Conservation (phyloP, 2,888 invertebrate species). For the Mimas tiliae region DNA sequence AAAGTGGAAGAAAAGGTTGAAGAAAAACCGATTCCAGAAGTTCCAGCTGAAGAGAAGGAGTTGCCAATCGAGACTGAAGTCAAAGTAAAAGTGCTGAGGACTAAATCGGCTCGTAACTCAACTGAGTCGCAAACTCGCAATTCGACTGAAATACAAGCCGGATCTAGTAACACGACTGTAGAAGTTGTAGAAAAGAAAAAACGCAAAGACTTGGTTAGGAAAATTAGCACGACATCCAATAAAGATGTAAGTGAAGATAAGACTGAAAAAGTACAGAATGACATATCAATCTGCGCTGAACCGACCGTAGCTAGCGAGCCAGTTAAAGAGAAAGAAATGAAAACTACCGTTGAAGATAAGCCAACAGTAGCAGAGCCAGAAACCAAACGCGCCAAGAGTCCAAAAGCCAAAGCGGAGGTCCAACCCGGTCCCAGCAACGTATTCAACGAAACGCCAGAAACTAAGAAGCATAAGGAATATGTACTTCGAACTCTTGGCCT, state of each 20-base stretch:
- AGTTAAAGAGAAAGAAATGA: not conserved
- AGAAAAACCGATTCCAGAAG: not conserved
- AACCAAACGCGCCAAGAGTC: constrained; percentile 31
- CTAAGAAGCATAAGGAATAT: constrained; percentile 88
- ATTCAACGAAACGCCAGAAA: constrained; percentile 85
- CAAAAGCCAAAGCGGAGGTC: constrained; percentile 40
- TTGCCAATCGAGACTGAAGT: constrained; percentile 36
- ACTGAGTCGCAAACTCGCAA: constrained; percentile 56
- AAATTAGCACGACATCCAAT: constrained; percentile 12
- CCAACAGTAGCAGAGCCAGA: not conserved
- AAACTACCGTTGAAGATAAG: not conserved
- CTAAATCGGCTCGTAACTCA: constrained; percentile 63
- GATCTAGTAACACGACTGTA: constrained; percentile 59
- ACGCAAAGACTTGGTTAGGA: constrained; percentile 24
- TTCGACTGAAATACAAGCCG: constrained; percentile 62
- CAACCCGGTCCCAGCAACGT: constrained; percentile 70
- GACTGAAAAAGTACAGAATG: constrained; percentile 26
- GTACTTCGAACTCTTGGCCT: constrained; percentile 90
- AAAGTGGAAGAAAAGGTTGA: constrained; percentile 29
- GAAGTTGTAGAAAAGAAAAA: constrained; percentile 23
- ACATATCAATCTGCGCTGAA: constrained; percentile 32
- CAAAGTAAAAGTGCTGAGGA: constrained; percentile 45
- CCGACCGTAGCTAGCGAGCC: constrained; percentile 17
- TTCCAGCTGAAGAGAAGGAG: not conserved
- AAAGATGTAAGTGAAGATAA: constrained; percentile 9